phyloP scores from a whole-genome alignment of 2,113 vertebrate genomes.

The Ceyx melanurus region DNA sequence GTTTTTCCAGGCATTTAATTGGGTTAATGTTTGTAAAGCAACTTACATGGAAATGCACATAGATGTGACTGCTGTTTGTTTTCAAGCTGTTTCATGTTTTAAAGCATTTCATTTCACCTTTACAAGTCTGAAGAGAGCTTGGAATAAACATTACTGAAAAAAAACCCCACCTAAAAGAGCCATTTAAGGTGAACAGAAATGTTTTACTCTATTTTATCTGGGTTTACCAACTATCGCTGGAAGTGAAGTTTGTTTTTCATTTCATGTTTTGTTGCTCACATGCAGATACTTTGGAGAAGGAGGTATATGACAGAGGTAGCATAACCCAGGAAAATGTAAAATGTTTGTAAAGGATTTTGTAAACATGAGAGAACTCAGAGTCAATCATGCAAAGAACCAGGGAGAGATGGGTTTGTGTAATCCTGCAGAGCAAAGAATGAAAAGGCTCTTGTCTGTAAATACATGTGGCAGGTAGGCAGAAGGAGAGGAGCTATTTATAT shows the following conservation, averaged over 20 bases:
- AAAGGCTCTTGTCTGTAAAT: slow-evolving; percentile 18
- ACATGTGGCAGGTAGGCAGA: not conserved
- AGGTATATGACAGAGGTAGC: not conserved
- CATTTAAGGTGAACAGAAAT: not conserved
- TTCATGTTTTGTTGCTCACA: not conserved
- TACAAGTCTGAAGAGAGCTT: not conserved
- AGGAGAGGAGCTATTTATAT: slow-evolving; percentile 17
- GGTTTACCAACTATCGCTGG: not conserved
- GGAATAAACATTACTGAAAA: not conserved
- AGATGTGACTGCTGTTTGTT: not conserved
- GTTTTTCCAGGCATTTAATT: not conserved
- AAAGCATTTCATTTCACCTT: not conserved
- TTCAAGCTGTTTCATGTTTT: not conserved
- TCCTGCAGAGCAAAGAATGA: slow-evolving; percentile 22
- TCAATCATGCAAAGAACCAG: not conserved
- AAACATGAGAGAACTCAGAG: not conserved
- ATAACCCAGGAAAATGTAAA: slow-evolving; percentile 15
- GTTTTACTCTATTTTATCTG: slow-evolving; percentile 32
- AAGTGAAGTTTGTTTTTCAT: slow-evolving; percentile 27
- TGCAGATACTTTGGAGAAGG: not conserved
- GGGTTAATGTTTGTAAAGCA: not conserved
- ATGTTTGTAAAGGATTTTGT: not conserved
- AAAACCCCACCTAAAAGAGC: not conserved
- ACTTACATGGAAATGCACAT: not conserved
- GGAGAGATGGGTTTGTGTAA: not conserved